A percentile compares a stretch with the other conserved stretches of the same genome.
Conservation (phyloP, 2,797 vertebrate species). For the Odontamblyopus rebecca region DNA sequence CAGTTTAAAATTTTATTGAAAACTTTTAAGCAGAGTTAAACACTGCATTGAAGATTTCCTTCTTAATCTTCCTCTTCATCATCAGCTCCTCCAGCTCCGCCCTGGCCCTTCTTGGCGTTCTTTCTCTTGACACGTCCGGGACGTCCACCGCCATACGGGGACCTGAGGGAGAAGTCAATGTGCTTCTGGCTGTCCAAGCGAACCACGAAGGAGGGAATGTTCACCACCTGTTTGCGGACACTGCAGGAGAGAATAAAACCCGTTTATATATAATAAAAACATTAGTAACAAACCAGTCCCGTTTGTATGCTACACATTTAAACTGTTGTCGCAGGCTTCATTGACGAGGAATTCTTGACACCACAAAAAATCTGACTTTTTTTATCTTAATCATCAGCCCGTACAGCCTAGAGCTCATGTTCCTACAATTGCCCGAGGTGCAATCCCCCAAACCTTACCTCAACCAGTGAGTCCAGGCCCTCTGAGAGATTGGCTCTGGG, state of each 20-base stretch:
- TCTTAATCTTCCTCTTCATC: constrained; percentile 92
- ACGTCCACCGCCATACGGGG: constrained; percentile 89
- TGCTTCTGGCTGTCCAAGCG: constrained; percentile 95
- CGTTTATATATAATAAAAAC: neutral
- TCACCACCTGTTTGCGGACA: constrained; percentile 94
- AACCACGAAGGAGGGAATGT: constrained; percentile 94
- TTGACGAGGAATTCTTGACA: constrained; percentile 85
- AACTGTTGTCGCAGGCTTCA: constrained; percentile 66
- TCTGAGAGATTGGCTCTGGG: constrained; percentile 69
- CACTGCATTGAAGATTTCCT: constrained; percentile 30
- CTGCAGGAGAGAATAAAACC: constrained; percentile 55
- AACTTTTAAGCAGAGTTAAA: constrained; percentile 36
- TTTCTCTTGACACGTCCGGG: constrained; percentile 93
- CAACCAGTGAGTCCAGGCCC: constrained; percentile 34
- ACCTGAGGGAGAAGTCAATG: constrained; percentile 94
- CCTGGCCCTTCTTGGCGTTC: constrained; percentile 95
- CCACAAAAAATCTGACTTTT: constrained; percentile 71
- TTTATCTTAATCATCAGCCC: constrained; percentile 74
- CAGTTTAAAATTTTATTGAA: constrained; percentile 73
- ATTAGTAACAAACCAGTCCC: neutral
- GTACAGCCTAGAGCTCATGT: neutral
- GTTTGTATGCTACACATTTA: neutral
- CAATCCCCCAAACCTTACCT: constrained; percentile 77
- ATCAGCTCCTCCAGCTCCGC: constrained; percentile 84
- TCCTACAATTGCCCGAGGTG: constrained; percentile 63